phyloP scores from a whole-genome alignment of 1,140 invertebrate species.

The Drosophila ironensis region DNA sequence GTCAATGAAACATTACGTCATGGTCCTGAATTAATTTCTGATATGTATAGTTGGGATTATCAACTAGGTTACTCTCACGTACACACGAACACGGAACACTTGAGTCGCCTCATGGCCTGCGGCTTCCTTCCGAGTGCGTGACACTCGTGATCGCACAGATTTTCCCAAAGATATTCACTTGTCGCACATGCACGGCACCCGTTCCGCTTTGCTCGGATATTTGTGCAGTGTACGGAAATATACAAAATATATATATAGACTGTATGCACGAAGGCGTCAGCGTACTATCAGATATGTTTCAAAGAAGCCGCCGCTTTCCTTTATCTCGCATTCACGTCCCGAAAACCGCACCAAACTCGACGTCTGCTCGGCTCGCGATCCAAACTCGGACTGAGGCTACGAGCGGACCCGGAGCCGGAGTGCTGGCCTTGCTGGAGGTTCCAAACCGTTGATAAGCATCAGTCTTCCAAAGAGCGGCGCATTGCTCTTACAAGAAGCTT shows the following conservation, averaged over 20 bases:
- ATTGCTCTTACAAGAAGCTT: conserved; percentile 5
- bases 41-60: conserved; percentile 70
- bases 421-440: conserved; percentile 64
- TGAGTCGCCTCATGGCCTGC: conserved; percentile 67
- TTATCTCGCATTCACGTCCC: conserved; percentile 26
- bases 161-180: conserved; percentile 19
- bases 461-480: conserved; percentile 29
- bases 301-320: conserved; percentile 37
- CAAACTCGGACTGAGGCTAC: conserved; percentile 56
- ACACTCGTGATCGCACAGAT: conserved; percentile 28
- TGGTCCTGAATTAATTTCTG: conserved; percentile 61
- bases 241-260: conserved; percentile 26
- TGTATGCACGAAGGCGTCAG: background rate
- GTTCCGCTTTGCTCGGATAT: background rate
- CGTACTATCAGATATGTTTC: conserved; percentile 45
- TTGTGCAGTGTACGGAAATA: conserved; percentile 1
- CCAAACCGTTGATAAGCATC: conserved; percentile 52
- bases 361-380: conserved; percentile 48
- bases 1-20: conserved; percentile 76
- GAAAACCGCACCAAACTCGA: conserved; percentile 19
- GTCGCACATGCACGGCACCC: background rate
- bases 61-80: conserved; percentile 71
- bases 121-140: conserved; percentile 32
- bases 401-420: conserved; percentile 10
- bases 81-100: conserved; percentile 77